A percentile compares a stretch with the other conserved stretches of the same genome.
These are phyloP conservation scores for Bicyclus anynana DNA, from an alignment of 1,140 invertebrate species.

Conservation along the genomic window DNA sequence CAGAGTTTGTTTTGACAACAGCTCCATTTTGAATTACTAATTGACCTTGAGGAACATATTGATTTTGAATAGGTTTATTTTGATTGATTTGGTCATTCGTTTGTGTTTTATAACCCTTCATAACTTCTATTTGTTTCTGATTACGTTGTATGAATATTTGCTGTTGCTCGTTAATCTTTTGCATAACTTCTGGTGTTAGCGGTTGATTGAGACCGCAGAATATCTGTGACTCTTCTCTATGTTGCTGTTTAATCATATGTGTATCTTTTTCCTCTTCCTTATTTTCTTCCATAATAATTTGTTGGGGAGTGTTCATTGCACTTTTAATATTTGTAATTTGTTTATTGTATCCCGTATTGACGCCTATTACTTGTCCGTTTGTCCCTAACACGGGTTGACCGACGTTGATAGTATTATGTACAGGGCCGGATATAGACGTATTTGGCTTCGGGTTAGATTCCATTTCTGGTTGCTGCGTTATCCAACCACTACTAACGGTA, in stretches of 20 bases:
- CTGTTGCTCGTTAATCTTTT: slow-evolving; percentile 79
- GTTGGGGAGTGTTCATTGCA: slow-evolving; percentile 32
- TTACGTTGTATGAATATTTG: slow-evolving; percentile 78
- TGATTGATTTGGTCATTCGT: slow-evolving; percentile 53
- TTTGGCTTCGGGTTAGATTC: slow-evolving; percentile 42
- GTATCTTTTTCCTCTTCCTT: slow-evolving; percentile 60
- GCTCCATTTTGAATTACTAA: slow-evolving; percentile 70
- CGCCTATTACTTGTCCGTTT: slow-evolving; percentile 78
- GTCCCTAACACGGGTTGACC: slow-evolving; percentile 74
- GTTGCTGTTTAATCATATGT: slow-evolving; percentile 29
- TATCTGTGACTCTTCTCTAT: slow-evolving; percentile 65
- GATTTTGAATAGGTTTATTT: slow-evolving; percentile 53
- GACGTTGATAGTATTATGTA: slow-evolving; percentile 41
- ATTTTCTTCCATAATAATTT: slow-evolving; percentile 40
- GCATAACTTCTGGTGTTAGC: slow-evolving; percentile 76
- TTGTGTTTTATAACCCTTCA: slow-evolving; percentile 74
- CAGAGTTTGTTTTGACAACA: slow-evolving; percentile 66
- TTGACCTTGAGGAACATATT: slow-evolving; percentile 65
- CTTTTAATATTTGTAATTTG: slow-evolving; percentile 46
- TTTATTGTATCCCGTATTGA: slow-evolving; percentile 70
- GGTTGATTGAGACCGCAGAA: slow-evolving; percentile 69
- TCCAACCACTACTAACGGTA: slow-evolving; percentile 69
- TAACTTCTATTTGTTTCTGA: slow-evolving; percentile 76
- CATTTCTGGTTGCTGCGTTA: slow-evolving; percentile 57
- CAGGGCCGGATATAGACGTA: slow-evolving; percentile 23